Base-by-base conservation (phyloP, 2,797 vertebrate genomes). In the Columba guinea region DNA sequence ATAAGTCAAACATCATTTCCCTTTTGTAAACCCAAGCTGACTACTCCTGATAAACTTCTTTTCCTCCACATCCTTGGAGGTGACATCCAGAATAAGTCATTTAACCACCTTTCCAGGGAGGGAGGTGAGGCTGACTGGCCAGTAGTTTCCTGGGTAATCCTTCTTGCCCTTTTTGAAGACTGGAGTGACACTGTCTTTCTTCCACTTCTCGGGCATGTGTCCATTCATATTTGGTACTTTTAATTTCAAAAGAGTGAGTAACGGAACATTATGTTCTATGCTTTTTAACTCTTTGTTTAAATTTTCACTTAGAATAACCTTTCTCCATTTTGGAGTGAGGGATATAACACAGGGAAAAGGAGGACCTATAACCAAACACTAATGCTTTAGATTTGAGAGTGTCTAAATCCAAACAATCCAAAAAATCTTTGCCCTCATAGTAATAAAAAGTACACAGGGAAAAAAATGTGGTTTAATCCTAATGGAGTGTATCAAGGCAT, bases 181-280 rank as follows among this genome's bases (percentile, higher is more conserved):
- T 44, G 19, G 44, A 44, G 44, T 44, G 19, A 44, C 44, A 44
- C 44, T 20, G 44, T 9, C 44, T 19, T 44, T 44, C 8, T 44
- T 44, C 19, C 18, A 44, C 9, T 44, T 44, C 44, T 19, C 8
- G 19, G 44, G 44, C 44, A 44, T 19, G 19, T 44, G 19, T 44
- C 18, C 3, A 23, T 32, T 23, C 7, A 14, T 78, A 30, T 71
- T 74, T 58, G 5, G 24, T 68, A 51, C 6, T n/a, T 75, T 3
- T 28, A 55, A 3, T 4, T 41, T 75, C 30, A 63, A 89, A 44
- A 44, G 44, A 19, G 44, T 44, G 44, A 69, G 7, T 32, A 59
- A 8, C 37, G 11, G 27, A 70, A 55, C 7, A 0, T 1, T 32
- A 15, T 27, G 3, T 21, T 60, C 10, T 62, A 13, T 16, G 7